A percentile compares a stretch with the other conserved stretches of the same genome.
These are phyloP conservation scores for Drosophila yooni DNA, from an alignment of 2,888 invertebrate species.

Conservation along the genomic window DNA sequence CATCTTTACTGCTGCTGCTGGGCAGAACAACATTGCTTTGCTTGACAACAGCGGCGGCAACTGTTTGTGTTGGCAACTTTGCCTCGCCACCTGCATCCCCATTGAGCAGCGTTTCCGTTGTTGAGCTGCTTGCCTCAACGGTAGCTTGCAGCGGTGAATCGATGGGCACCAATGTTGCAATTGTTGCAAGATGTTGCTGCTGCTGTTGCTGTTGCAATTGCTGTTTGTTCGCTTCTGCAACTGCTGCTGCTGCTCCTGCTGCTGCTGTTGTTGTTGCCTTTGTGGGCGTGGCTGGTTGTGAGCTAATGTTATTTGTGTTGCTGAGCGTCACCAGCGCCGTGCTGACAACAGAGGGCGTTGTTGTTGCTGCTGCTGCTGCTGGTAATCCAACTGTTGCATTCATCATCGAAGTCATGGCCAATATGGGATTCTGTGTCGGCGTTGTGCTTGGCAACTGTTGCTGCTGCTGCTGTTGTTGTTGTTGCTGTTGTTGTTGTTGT, in stretches of 20 bases:
- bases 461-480: slow-evolving; percentile 82
- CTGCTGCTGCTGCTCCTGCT: slow-evolving; percentile 14
- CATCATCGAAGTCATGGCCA: slow-evolving; percentile 84
- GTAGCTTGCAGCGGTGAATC: slow-evolving; percentile 44
- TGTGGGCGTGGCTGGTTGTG: slow-evolving; percentile 10
- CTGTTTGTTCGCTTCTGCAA: slow-evolving; percentile 27
- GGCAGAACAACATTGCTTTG: slow-evolving; percentile 60
- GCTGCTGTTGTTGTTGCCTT: slow-evolving; percentile 29
- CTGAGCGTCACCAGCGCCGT: slow-evolving; percentile 60
- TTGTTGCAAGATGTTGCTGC: slow-evolving; percentile 14
- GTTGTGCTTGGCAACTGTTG: slow-evolving; percentile 55
- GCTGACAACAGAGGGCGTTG: slow-evolving; percentile 39
- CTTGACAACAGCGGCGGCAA: slow-evolving; percentile 32
- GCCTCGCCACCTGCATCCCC: slow-evolving; percentile 55
- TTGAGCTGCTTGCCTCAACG: slow-evolving; percentile 61
- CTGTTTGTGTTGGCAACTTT: slow-evolving; percentile 31
- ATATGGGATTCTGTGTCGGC: slow-evolving; percentile 85
- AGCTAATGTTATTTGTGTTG: slow-evolving; percentile 6
- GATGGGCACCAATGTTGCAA: slow-evolving; percentile 63
- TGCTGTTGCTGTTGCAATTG: slow-evolving; percentile 42
- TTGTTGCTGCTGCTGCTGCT: slow-evolving; percentile 39
- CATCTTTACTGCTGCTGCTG: slow-evolving; percentile 38
- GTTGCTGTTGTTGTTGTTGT: slow-evolving; percentile 85
- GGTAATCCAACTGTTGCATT: slow-evolving; percentile 72
- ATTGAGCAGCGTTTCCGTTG: slow-evolving; percentile 46